Percentiles rank a stretch among this genome's conserved stretches.
phyloP scores from a whole-genome alignment of 1,140 invertebrate species.

The Plutomurus gul region DNA sequence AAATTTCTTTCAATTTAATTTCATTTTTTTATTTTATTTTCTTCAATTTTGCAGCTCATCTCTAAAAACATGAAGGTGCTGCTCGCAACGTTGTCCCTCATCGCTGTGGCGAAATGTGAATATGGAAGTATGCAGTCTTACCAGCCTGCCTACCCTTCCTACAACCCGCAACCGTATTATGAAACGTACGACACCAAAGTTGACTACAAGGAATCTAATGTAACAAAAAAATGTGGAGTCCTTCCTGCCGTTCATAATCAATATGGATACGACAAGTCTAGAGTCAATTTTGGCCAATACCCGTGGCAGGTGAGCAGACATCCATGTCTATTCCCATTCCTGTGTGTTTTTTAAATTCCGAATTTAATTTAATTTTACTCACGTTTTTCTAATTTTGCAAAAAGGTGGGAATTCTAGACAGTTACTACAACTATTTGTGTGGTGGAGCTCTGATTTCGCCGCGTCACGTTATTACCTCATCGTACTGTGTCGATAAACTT shows the following conservation, averaged over 20 bases:
- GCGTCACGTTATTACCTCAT: conserved; percentile 47
- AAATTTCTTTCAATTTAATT: no score
- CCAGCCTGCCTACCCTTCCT: not conserved
- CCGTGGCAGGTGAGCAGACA: conserved; percentile 50
- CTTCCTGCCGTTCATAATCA: conserved; percentile 45
- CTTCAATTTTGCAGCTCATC: no score
- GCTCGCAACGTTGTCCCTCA: not conserved
- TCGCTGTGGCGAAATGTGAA: not conserved
- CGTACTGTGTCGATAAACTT: conserved; percentile 38
- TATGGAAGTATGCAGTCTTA: not conserved
- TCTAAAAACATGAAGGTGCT: not conserved
- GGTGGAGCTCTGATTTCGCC: conserved; percentile 46
- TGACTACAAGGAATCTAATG: conserved; percentile 48
- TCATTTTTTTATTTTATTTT: no score
- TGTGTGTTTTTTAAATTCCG: no score
- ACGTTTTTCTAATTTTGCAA: no score
- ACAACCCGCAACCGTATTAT: conserved; percentile 36
- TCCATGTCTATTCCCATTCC: no score
- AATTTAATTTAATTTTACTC: no score
- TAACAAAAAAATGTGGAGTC: conserved; percentile 46
- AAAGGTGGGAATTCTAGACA: conserved; percentile 46
- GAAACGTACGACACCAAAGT: conserved; percentile 47
- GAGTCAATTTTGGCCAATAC: conserved; percentile 46
- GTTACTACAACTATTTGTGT: conserved; percentile 43
- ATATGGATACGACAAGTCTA: conserved; percentile 42